Evolutionary conservation across 1,140 invertebrate genomes (phyloP).

Genomic region (Hylyphantes graminicola): DNA sequence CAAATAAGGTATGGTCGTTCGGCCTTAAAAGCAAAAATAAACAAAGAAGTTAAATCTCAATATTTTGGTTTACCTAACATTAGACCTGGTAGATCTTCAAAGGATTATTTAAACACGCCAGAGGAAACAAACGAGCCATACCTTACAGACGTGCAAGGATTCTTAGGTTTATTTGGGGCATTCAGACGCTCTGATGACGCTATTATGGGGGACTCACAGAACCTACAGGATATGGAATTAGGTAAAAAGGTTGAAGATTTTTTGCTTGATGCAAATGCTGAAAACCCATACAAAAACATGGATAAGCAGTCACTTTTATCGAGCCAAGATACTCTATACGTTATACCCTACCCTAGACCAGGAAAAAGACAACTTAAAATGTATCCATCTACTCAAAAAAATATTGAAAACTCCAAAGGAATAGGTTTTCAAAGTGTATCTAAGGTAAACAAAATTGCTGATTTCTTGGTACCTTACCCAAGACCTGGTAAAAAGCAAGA

Average conservation of each 20-base stretch:
- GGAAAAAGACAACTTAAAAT: slow-evolving; percentile 18
- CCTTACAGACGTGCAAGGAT: not conserved
- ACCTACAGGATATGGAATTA: not conserved
- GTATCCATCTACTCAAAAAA: not conserved
- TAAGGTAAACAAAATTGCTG: not conserved
- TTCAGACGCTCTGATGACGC: not conserved
- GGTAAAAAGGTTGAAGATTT: not conserved
- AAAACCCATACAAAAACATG: not conserved
- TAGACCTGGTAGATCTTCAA: slow-evolving; percentile 34
- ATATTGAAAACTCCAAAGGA: not conserved
- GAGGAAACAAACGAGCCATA: not conserved
- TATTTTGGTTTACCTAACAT: slow-evolving; percentile 29
- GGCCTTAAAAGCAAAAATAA: not conserved
- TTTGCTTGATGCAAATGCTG: not conserved
- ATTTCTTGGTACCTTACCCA: not conserved
- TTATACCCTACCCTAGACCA: slow-evolving; percentile 46
- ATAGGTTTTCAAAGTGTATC: not conserved
- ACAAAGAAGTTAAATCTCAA: not conserved
- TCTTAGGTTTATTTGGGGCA: not conserved
- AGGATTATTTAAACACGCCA: not conserved
- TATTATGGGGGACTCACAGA: not conserved
- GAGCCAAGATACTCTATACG: slow-evolving; percentile 10
- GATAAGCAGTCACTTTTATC: not conserved
- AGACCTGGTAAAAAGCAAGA: slow-evolving; percentile 2
- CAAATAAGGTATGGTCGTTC: slow-evolving; percentile 41